These are phyloP conservation scores for Agrypnus murinus DNA, from an alignment of 2,888 invertebrate species.

Conservation along the genomic window DNA sequence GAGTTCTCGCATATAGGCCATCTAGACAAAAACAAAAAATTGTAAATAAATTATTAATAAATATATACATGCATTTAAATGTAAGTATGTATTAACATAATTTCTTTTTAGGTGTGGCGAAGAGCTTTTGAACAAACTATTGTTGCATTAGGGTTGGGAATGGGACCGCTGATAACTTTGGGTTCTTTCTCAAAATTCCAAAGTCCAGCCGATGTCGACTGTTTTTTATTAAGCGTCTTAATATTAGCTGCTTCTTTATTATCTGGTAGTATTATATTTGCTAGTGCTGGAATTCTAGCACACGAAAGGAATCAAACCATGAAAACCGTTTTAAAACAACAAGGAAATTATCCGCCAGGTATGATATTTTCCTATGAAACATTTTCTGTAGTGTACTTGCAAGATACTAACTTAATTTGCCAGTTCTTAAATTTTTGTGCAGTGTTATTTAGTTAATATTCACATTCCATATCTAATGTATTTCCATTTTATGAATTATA, in stretches of 20 bases:
- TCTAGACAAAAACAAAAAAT: no score
- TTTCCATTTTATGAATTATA: neutral
- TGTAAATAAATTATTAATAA: no score
- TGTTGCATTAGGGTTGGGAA: conserved; percentile 53
- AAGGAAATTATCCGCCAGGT: conserved; percentile 32
- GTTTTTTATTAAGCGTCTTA: conserved; percentile 42
- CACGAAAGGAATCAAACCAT: conserved; percentile 41
- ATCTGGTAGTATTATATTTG: conserved; percentile 47
- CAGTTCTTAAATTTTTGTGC: no score
- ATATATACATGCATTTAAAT: no score
- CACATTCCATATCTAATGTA: neutral
- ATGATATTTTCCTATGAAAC: neutral
- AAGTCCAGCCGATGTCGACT: conserved; percentile 50
- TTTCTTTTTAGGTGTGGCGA: conserved; percentile 51
- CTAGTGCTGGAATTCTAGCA: conserved; percentile 51
- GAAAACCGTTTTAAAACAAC: conserved; percentile 29
- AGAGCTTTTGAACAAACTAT: conserved; percentile 53
- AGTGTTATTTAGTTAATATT: neutral
- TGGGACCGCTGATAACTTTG: conserved; percentile 56
- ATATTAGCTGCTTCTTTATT: conserved; percentile 48
- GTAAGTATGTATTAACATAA: no score
- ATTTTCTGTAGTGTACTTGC: neutral
- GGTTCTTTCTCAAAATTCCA: conserved; percentile 52
- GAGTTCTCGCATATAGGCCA: no score
- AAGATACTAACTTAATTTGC: neutral